Base-by-base conservation (phyloP, 2,113 vertebrate genomes). In the Nibea coibor region DNA sequence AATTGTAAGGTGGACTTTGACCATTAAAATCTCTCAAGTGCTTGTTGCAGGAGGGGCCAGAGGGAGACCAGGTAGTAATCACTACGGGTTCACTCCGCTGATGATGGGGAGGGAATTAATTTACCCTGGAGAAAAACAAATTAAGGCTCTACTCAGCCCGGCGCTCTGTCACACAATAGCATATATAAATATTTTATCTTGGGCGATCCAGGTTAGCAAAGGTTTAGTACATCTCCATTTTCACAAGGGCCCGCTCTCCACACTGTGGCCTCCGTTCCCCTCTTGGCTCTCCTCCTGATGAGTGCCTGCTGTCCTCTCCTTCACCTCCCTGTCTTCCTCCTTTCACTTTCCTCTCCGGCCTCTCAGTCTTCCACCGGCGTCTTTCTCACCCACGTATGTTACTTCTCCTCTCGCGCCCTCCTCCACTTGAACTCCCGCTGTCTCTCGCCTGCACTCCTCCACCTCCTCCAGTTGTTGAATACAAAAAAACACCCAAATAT, bases 101-200 rank as follows among this genome's bases (percentile, higher is more conserved):
- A 93, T 94, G 92, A 95, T 77, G 88, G 91, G 91, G 93, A 93
- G 92, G 91, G 91, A 91, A 94, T 94, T 95, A 91, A 94, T 95
- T 95, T 93, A 92, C 83, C 87, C 75, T 66, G 91, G 92, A 93
- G 94, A 66, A 93, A 94, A 95, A 96, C 94, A 95, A 95, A 95
- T 95, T 94, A 95, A 93, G 87, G 82, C 73, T 75, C 91, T 89
- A 31, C 88, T 93, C 82, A 82, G 86, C 59, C 58, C 43, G 47
- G 85, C 47, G 81, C 88, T 75, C 91, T 28, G 84, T 93, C 92
- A 93, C 89, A 95, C 94, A 95, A 95, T 91, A 92, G 93, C 95
- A 94, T 95, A 95, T 94, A 95, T 96, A 95, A 95, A 96, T 95
- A 95, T 95, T 95, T 95, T 91, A 96, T 95, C 93, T 94, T 89